phyloP scores from a whole-genome alignment of 2,888 invertebrate species.

The Trichogramma dendrolimi region DNA sequence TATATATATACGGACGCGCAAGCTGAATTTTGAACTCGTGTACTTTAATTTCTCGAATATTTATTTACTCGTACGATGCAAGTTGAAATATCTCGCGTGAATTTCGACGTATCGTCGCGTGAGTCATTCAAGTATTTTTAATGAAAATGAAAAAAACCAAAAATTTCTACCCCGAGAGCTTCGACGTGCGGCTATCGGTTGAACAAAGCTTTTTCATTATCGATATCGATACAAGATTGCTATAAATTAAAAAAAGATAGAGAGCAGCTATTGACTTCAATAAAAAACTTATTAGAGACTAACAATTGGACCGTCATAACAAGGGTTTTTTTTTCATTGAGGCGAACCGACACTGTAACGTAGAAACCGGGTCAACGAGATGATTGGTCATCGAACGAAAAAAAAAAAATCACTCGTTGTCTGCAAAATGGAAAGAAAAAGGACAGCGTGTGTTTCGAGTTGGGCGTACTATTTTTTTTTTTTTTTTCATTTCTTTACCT shows the following conservation, averaged over 20 bases:
- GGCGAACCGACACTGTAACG: not conserved
- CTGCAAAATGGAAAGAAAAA: not conserved
- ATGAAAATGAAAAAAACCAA: no score
- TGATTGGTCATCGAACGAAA: not conserved
- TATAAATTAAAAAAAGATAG: not conserved
- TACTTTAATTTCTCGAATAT: no score
- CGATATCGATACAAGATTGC: conserved; percentile 3
- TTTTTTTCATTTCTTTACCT: no score
- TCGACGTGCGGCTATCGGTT: no score
- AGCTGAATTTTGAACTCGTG: no score
- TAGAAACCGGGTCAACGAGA: not conserved
- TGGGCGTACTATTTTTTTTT: not conserved
- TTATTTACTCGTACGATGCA: no score
- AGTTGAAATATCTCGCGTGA: no score
- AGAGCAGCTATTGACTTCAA: not conserved
- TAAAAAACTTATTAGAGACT: conserved; percentile 8
- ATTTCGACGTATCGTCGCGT: no score
- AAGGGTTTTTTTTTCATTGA: not conserved
- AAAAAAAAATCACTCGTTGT: not conserved
- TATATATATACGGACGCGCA: no score
- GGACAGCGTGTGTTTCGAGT: not conserved
- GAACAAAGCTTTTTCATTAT: not conserved
- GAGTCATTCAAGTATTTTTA: no score
- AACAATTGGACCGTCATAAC: not conserved
- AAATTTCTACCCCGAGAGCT: no score